These are phyloP conservation scores for Pogona vitticeps DNA, from an alignment of 2,113 vertebrate genomes.

Conservation along the genomic window DNA sequence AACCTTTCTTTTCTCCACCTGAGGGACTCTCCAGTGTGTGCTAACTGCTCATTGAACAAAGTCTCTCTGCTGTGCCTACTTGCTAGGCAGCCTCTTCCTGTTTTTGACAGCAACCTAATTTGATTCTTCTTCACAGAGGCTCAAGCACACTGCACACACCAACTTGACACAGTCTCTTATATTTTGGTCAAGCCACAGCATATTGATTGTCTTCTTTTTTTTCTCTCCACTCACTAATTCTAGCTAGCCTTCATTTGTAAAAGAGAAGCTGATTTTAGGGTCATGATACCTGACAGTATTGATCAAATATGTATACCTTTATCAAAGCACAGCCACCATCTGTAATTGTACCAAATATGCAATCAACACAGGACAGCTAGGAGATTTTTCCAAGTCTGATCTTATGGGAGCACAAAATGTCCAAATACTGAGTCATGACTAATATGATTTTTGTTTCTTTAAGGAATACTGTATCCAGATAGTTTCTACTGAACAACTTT, in stretches of 20 bases:
- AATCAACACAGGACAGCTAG: too few species aligned
- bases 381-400: neutral
- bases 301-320: neutral
- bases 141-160: neutral
- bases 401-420: neutral
- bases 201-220: too few species aligned
- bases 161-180: too few species aligned
- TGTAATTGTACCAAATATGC: neutral
- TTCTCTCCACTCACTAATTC: too few species aligned
- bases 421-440: neutral
- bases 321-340: neutral
- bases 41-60: neutral
- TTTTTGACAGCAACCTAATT: too few species aligned
- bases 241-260: neutral
- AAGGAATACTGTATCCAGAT: neutral
- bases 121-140: neutral
- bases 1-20: neutral
- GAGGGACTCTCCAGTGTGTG: neutral
- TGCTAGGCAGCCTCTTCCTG: neutral
- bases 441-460: neutral
- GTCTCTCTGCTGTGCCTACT: neutral
- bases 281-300: neutral
- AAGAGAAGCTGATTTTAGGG: neutral
- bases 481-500: neutral
- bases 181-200: too few species aligned